Evolutionary conservation across 1,140 invertebrate genomes (phyloP), one percentile per base, ranked within the genome.

Genomic region (Episyrphus balteatus): DNA sequence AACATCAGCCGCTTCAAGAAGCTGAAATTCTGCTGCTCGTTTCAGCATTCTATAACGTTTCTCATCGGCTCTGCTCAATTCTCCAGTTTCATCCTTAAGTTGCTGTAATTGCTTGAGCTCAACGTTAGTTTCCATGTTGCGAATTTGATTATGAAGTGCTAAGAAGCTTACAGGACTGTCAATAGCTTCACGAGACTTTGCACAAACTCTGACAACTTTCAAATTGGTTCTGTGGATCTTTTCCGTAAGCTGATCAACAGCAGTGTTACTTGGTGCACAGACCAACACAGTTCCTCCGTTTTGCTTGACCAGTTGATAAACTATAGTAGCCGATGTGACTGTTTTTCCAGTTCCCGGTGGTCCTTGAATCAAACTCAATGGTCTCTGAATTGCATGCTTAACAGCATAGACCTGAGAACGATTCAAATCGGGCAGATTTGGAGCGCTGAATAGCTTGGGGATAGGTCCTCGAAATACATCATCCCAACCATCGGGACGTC

Each of bases 371-470:
- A 99, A 69, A 17, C 91, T 96, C 7, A 99, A 69, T 0, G 96
- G 95, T n/a, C 94, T 76, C 66, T 98, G 94, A 1, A 99, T 74
- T 0, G 95, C 96, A 64, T 97, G 94, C 65, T 98, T 98, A 0
- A 99, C 95, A n/a, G 97, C 97, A 71, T 95, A 98, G 1, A 97
- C 92, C 74, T 95, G 92, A 0, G 92, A 97, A 50, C 93, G 80
- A 71, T 99, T 99, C 7, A 99, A 75, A 63, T 99, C 95, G 0
- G 97, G 97, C 42, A 99, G 70, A 66, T 98, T 94, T 0, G 94
- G 93, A 2, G 94, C 95, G 45, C 91, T 94, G 62, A 97, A 98
- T 54, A 97, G 85, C 66, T 98, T 98, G 0, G 95, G 95, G 12
- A 96, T 72, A 50, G 91, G 85, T 0, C 59, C 55, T 12, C 88